A percentile compares a stretch with the other conserved stretches of the same genome.
Conservation (phyloP, 1,140 invertebrate genomes). For the Drosophila obscura region DNA sequence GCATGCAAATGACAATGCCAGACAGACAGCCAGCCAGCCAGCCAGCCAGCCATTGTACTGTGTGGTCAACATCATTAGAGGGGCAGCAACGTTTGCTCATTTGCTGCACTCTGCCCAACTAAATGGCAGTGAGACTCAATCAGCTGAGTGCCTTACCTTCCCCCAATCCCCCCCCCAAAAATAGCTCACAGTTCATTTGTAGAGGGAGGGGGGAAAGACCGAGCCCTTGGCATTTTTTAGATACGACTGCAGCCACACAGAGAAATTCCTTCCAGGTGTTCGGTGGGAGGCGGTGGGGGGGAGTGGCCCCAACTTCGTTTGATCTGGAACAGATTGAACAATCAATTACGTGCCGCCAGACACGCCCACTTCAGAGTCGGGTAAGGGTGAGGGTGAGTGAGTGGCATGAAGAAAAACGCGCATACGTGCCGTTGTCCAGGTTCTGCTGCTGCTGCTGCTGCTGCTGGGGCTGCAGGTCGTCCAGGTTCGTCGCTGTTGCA, state of each 20-base stretch:
- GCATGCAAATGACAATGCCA: slow-evolving; percentile 29
- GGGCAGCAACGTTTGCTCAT: slow-evolving; percentile 30
- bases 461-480: slow-evolving; percentile 22
- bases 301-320: slow-evolving; percentile 45
- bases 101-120: slow-evolving; percentile 28
- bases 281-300: neutral
- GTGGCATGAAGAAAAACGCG: slow-evolving; percentile 66
- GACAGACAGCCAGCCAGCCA: slow-evolving; percentile 12
- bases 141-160: slow-evolving; percentile 48
- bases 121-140: slow-evolving; percentile 48
- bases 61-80: slow-evolving; percentile 44
- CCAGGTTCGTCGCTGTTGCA: slow-evolving; percentile 66
- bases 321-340: slow-evolving; percentile 82
- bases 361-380: slow-evolving; percentile 50
- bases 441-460: slow-evolving; percentile 7
- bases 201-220: neutral
- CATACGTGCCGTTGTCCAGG: slow-evolving; percentile 77
- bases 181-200: slow-evolving; percentile 76
- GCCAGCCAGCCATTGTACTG: slow-evolving; percentile 18
- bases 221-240: slow-evolving; percentile 55
- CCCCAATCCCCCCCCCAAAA: slow-evolving; percentile 7
- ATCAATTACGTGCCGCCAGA: slow-evolving; percentile 76
- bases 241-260: slow-evolving; percentile 50
- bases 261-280: slow-evolving; percentile 51
- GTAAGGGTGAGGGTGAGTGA: slow-evolving; percentile 26